phyloP scores from a whole-genome alignment of 2,113 vertebrate genomes.

The Hoplias malabaricus region DNA sequence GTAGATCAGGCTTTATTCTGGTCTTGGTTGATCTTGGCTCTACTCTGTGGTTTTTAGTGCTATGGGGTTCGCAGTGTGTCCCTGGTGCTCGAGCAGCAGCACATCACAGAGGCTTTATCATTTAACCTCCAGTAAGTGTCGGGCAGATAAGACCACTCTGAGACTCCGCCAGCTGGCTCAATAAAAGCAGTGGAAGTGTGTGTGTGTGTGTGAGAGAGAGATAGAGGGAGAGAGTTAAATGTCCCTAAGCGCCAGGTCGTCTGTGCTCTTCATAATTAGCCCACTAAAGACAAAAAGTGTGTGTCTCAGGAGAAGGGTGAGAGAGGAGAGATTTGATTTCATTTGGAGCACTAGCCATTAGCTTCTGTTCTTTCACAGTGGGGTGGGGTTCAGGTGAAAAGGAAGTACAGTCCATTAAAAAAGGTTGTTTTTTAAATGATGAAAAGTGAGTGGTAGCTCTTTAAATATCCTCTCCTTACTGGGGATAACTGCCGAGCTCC shows the following conservation, averaged over 20 bases:
- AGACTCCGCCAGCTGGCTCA: not conserved
- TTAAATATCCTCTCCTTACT: too few species aligned
- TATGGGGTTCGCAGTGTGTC: slow-evolving; percentile 9
- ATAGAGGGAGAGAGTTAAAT: not conserved
- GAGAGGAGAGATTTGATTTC: slow-evolving; percentile 45
- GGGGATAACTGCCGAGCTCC: too few species aligned
- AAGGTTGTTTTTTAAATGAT: too few species aligned
- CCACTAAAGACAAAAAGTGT: slow-evolving; percentile 46
- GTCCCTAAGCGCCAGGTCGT: slow-evolving; percentile 21
- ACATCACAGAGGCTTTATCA: slow-evolving; percentile 12
- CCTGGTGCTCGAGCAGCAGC: not conserved
- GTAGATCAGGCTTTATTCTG: too few species aligned
- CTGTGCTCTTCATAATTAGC: slow-evolving; percentile 44
- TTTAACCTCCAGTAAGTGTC: slow-evolving; percentile 28
- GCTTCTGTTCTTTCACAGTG: not conserved
- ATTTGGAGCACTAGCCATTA: slow-evolving; percentile 19
- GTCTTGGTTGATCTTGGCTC: too few species aligned
- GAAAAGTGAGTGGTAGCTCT: too few species aligned
- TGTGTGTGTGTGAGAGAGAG: slow-evolving; percentile 5
- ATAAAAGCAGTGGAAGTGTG: not conserved
- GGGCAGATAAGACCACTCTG: slow-evolving; percentile 23
- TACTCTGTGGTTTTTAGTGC: slow-evolving; percentile 2
- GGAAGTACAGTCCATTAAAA: too few species aligned
- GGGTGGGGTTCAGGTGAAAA: not conserved
- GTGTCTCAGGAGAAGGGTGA: slow-evolving; percentile 23